Conservation (phyloP, 2,888 invertebrate species). For the Sinodicranocentrus sp. region DNA sequence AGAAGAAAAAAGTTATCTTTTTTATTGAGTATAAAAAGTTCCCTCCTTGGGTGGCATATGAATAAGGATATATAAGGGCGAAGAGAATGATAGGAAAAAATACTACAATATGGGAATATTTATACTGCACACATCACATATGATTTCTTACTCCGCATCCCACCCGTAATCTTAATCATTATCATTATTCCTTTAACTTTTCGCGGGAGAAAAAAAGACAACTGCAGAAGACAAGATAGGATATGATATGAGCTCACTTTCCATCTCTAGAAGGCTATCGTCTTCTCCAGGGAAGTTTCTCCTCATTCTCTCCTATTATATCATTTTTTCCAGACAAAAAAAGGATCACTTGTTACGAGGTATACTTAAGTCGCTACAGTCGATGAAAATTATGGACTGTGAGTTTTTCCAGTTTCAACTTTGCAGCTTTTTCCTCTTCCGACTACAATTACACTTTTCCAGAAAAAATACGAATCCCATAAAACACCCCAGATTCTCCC, state of each 20-base stretch:
- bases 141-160: conserved; percentile 21
- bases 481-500: conserved; percentile 20
- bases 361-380: not conserved
- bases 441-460: not conserved
- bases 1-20: no score
- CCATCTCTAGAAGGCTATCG: not conserved
- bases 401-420: not conserved
- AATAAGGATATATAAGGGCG: no score
- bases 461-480: not conserved
- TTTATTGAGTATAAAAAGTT: no score
- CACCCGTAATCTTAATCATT: conserved; percentile 31
- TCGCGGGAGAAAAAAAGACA: conserved; percentile 14
- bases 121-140: no score
- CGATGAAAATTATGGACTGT: conserved; percentile 14
- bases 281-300: not conserved
- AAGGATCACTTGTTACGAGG: not conserved
- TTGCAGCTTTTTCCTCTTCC: not conserved
- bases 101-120: no score
- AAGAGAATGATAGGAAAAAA: no score
- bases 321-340: not conserved
- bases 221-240: no score
- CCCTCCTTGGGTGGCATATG: no score
- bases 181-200: not conserved
- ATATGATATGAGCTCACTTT: no score
- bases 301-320: conserved; percentile 2